Base-by-base conservation (phyloP, 2,888 invertebrate species). In the Leptinotarsa juncta region DNA sequence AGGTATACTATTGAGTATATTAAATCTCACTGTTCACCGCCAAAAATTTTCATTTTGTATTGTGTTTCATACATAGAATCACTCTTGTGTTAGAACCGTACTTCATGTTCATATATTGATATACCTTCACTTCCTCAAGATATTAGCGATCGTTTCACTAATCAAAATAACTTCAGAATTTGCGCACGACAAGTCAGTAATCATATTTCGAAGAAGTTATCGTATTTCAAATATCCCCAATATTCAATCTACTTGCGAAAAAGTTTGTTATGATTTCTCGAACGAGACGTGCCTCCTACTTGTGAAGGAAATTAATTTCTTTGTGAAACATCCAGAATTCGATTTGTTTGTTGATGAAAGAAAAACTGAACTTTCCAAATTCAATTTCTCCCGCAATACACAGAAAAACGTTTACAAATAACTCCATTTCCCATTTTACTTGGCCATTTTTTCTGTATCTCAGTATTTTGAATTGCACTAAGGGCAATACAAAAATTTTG, bases 251-350 rank as follows among this genome's bases (percentile, higher is more conserved):
- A 42, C 62, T 62, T 26, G 4, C 10, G 62, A 42, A 62, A 42
- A 62, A 15, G 62, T 62, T 1, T 32, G 62, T n/a, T 18, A 62
- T 62, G 18, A 32, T 42, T 42, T 42, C 7, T 3, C 42, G 12
- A 62, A 62, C 26, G 42, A 62, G 62, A 26, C 62, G 62, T 18
- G 18, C 32, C 42, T 32, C n/a, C 62, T 10, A 62, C 62, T 32
- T 62, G 32, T n/a, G 42, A 18, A 62, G 62, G 62, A 62, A 62
- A 62, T 62, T 62, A 62, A 62, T 62, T 62, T 42, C 62, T 62
- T 62, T 62, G 62, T 62, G 62, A 32, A 23, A 62, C 42, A 62
- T 62, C 62, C 16, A 42, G 32, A 62, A 62, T 32, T n/a, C 62
- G 32, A 62, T 62, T 62, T 5, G 62, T 42, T 62, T 62, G 42